Evolutionary conservation across 2,797 vertebrate species (phyloP).

Genomic region (Crenuchus spilurus): DNA sequence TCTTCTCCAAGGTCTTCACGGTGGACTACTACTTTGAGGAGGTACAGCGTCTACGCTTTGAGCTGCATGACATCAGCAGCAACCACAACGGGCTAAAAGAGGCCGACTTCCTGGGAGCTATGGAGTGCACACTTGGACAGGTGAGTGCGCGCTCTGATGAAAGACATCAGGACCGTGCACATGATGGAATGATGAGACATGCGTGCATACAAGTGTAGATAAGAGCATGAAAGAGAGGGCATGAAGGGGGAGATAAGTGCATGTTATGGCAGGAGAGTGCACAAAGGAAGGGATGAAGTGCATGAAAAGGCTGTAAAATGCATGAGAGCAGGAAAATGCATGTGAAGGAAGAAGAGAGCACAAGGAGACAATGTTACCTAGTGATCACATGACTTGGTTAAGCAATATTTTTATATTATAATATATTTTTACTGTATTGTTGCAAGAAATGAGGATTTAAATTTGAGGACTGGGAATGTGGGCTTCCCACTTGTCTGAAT

Average conservation of each 20-base stretch:
- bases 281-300: slow-evolving; percentile 30
- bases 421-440: no score
- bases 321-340: background rate
- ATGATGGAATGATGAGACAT: background rate
- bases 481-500: no score
- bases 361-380: no score
- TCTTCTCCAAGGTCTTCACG: slow-evolving; percentile 96
- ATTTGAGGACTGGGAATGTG: no score
- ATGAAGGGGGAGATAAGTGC: slow-evolving; percentile 34
- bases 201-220: slow-evolving; percentile 28
- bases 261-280: slow-evolving; percentile 16
- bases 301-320: background rate
- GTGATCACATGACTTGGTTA: no score
- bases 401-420: no score
- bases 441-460: no score
- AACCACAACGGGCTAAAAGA: slow-evolving; percentile 96
- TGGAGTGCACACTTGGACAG: slow-evolving; percentile 94
- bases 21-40: slow-evolving; percentile 99
- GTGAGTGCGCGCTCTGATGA: slow-evolving; percentile 5
- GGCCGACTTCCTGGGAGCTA: slow-evolving; percentile 92
- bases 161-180: background rate
- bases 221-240: slow-evolving; percentile 27
- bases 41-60: slow-evolving; percentile 92
- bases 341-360: background rate
- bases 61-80: slow-evolving; percentile 96